Conservation (phyloP, 1,140 invertebrate genomes). For the Pantala flavescens region DNA sequence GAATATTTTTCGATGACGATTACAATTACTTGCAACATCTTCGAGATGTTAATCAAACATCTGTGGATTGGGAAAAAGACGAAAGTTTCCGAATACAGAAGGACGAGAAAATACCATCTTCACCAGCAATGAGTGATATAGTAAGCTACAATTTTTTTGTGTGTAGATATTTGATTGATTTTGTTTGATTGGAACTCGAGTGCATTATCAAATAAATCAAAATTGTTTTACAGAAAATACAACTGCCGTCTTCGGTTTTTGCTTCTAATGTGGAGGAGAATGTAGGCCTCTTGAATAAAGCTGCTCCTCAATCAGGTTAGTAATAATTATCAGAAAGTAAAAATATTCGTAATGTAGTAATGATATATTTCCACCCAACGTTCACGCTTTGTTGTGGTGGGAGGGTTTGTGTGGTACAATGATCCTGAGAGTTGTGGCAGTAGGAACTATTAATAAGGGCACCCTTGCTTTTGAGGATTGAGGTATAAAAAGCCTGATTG, state of each 20-base stretch:
- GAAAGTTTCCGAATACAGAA: conserved; percentile 21
- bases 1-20: conserved; percentile 92
- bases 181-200: too few relatives aligned
- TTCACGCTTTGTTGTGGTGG: too few relatives aligned
- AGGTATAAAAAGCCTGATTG: too few relatives aligned
- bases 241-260: conserved; percentile 83
- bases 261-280: conserved; percentile 79
- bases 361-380: too few relatives aligned
- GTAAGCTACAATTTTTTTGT: conserved; percentile 20
- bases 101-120: conserved; percentile 11
- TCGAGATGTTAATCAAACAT: conserved; percentile 46
- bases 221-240: conserved; percentile 38
- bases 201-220: neutral
- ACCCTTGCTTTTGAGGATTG: too few relatives aligned
- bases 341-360: too few relatives aligned
- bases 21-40: conserved; percentile 94
- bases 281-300: conserved; percentile 80
- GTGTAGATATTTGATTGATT: too few relatives aligned
- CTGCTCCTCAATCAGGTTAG: conserved; percentile 59
- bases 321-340: neutral
- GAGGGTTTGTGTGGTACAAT: too few relatives aligned
- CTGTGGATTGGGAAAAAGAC: conserved; percentile 32
- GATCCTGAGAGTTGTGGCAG: too few relatives aligned
- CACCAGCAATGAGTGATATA: conserved; percentile 15
- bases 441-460: too few relatives aligned